Base-by-base conservation (phyloP, 1,140 invertebrate species). In the Penaeus indicus region DNA sequence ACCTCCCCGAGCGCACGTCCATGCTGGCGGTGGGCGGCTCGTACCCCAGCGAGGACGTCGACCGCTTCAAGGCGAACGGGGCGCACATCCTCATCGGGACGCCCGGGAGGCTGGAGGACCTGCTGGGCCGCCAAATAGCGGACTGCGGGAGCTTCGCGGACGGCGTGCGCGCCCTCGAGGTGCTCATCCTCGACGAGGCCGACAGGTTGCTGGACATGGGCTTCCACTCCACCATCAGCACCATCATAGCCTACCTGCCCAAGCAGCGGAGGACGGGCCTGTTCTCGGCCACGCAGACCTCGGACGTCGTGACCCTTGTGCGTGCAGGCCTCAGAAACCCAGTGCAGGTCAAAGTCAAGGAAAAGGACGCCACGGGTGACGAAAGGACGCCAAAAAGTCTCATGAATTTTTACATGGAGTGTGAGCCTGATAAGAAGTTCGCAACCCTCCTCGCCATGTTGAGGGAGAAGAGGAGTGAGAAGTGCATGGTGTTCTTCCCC, bases 201-300 rank as follows among this genome's bases (percentile, higher is more conserved):
- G 99, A 99, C 93, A 94, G 97, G 89, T 93, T 99, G 13, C 93
- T 99, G 63, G 98, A 98, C 92, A 94, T 99, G 90, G 98, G 98
- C 8, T 99, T 99, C 93, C 96, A 96, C 92, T 93, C 94, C 16
- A 95, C 96, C n/a, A 93, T 99, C 1, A 97, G 97, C 91, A 96
- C 95, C 67, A 99, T 99, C 91, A 94, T 99, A 0, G 95, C 95
- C 91, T 97, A 96, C 93, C 93, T 99, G 75, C 99, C 99, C 0
- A 96, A 98, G 84, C 97, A 99, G 92, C 93, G 99, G 91, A 94
- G 98, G 92, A 99, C 99, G 0, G 98, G 98, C 0, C 94, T 99
- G 27, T 99, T 99, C 93, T 99, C 98, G 47, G 99, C 99, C 11
- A 99, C 99, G 25, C 98, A 99, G 93, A 99, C 98, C 0, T 97